phyloP scores from a whole-genome alignment of 2,888 invertebrate genomes.

The Cerastoderma edule region DNA sequence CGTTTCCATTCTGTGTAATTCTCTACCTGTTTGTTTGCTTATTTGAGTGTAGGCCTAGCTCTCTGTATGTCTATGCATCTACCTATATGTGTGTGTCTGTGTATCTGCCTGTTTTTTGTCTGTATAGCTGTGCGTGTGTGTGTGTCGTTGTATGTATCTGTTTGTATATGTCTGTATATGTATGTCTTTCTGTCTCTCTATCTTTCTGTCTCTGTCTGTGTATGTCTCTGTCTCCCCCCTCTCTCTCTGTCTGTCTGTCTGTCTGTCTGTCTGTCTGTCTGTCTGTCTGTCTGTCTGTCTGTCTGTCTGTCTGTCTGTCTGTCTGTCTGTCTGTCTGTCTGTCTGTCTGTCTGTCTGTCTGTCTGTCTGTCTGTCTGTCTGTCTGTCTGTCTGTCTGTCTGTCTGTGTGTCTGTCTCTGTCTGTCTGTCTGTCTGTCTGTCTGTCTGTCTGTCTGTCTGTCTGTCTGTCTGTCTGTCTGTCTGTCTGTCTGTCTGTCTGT shows the following conservation, averaged over 20 bases:
- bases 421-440: background rate
- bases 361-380: background rate
- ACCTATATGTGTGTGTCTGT: background rate
- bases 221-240: background rate
- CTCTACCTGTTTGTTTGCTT: background rate
- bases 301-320: background rate
- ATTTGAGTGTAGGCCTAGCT: background rate
- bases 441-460: background rate
- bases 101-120: background rate
- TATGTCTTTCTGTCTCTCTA: background rate
- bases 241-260: background rate
- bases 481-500: background rate
- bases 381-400: background rate
- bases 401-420: background rate
- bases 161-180: background rate
- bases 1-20: background rate
- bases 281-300: background rate
- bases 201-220: background rate
- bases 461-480: background rate
- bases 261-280: background rate
- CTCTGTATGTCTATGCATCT: background rate
- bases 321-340: background rate
- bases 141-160: background rate
- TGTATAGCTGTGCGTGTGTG: background rate
- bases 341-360: background rate